These are phyloP conservation scores for Rhyacichthys aspro DNA, from an alignment of 2,797 vertebrate species.

Conservation along the genomic window DNA sequence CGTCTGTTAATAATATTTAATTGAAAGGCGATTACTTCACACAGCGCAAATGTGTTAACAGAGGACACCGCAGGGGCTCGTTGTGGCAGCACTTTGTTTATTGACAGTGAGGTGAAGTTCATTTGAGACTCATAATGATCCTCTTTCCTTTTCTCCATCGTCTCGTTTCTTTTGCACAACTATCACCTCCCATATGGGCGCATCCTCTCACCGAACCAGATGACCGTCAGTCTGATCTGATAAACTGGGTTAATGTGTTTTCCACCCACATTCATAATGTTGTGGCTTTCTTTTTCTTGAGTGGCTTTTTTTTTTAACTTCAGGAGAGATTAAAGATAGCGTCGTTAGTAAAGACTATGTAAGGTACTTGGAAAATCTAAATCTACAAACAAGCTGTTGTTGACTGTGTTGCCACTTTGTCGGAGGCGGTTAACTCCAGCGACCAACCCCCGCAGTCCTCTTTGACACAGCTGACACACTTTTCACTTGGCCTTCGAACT, in stretches of 20 bases:
- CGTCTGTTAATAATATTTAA: constrained; percentile 22
- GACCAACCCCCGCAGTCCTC: constrained; percentile 21
- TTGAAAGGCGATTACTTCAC: constrained; percentile 14
- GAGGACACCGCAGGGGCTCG: constrained; percentile 40
- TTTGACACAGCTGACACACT: constrained; percentile 46
- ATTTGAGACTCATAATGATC: constrained; percentile 53
- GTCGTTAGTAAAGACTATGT: too few species aligned
- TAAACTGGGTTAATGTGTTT: constrained; percentile 22
- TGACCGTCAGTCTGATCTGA: constrained; percentile 29
- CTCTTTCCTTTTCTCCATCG: constrained; percentile 52
- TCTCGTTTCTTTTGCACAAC: constrained; percentile 40
- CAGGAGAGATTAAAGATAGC: too few species aligned
- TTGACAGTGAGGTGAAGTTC: constrained; percentile 61
- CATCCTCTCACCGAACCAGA: constrained; percentile 39
- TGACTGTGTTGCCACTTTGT: constrained; percentile 5
- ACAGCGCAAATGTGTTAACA: constrained; percentile 14
- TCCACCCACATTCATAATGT: neutral
- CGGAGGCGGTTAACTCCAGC: constrained; percentile 24
- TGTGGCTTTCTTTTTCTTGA: constrained; percentile 2
- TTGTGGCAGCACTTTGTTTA: constrained; percentile 62
- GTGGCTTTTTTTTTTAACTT: too few species aligned
- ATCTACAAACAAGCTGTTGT: neutral
- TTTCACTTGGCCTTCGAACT: constrained; percentile 27
- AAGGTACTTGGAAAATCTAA: too few species aligned
- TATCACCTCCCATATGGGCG: constrained; percentile 20